Percentiles rank a stretch among this genome's conserved stretches.
phyloP scores from a whole-genome alignment of 2,888 invertebrate genomes.

The Pycnomerus fuliginosus region DNA sequence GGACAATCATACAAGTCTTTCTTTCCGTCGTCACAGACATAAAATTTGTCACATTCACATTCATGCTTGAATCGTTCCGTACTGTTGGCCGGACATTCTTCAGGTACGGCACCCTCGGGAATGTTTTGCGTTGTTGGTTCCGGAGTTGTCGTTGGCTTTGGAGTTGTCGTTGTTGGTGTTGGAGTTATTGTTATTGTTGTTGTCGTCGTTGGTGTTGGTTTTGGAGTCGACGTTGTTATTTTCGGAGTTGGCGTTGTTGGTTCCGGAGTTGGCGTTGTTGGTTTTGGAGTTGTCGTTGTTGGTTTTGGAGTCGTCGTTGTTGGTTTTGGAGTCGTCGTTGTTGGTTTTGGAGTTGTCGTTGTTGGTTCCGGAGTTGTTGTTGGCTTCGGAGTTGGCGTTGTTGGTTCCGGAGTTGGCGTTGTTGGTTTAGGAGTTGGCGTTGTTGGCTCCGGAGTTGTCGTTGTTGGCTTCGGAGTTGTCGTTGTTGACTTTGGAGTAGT shows the following conservation, averaged over 20 bases:
- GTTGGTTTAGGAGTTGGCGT: background rate
- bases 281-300: background rate
- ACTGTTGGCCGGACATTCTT: too few species aligned
- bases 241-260: background rate
- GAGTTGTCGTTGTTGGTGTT: background rate
- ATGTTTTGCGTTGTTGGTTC: slow-evolving; percentile 5
- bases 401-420: background rate
- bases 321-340: background rate
- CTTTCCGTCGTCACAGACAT: background rate
- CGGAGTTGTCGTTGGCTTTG: background rate
- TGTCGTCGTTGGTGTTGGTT: background rate
- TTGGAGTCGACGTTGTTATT: background rate
- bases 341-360: background rate
- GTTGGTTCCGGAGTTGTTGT: too few species aligned
- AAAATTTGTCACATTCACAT: background rate
- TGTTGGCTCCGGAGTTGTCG: background rate
- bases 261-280: background rate
- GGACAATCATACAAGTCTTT: too few species aligned
- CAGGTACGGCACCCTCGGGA: too few species aligned
- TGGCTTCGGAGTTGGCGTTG: background rate
- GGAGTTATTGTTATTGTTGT: background rate
- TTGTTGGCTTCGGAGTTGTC: slow-evolving; percentile 1
- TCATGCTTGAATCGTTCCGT: slow-evolving; percentile 22
- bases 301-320: slow-evolving; percentile 1
- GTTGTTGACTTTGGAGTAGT: slow-evolving; percentile 1